Conservation (phyloP, 1,140 invertebrate genomes). For the Lordiphosa collinella region DNA sequence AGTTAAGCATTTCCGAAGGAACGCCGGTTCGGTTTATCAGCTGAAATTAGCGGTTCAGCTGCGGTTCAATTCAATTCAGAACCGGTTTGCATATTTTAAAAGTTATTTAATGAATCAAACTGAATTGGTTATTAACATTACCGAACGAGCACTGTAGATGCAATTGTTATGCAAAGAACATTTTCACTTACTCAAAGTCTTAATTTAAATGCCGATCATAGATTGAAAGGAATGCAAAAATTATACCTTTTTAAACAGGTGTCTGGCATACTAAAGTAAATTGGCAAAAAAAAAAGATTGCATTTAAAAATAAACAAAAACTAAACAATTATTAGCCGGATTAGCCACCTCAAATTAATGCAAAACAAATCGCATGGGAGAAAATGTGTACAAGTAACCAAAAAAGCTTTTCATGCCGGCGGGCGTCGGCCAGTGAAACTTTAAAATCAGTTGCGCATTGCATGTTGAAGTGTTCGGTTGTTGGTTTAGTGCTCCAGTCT, state of each 20-base stretch:
- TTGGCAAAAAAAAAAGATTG: background rate
- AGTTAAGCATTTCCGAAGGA: too few species aligned
- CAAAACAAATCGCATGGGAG: constrained; percentile 24
- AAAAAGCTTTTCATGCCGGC: constrained; percentile 37
- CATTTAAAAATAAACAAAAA: constrained; percentile 5
- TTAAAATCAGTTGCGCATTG: constrained; percentile 67
- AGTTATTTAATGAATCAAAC: too few species aligned
- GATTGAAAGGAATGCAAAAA: constrained; percentile 44
- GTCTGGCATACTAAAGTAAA: constrained; percentile 45
- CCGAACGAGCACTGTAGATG: background rate
- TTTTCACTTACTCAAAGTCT: constrained; percentile 23
- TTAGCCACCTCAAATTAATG: background rate
- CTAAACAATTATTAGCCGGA: constrained; percentile 8
- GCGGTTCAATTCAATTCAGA: too few species aligned
- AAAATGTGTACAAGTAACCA: background rate
- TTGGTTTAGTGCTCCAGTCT: background rate
- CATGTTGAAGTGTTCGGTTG: constrained; percentile 56
- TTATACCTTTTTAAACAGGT: constrained; percentile 7
- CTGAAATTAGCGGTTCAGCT: too few species aligned
- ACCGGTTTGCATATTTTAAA: too few species aligned
- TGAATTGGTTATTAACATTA: background rate
- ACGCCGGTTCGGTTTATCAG: too few species aligned
- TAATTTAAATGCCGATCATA: constrained; percentile 61
- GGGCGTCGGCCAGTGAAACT: constrained; percentile 32
- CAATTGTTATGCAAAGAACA: constrained; percentile 57